Evolutionary conservation across 1,140 invertebrate species (phyloP).

Genomic region (Orchesella cincta): DNA sequence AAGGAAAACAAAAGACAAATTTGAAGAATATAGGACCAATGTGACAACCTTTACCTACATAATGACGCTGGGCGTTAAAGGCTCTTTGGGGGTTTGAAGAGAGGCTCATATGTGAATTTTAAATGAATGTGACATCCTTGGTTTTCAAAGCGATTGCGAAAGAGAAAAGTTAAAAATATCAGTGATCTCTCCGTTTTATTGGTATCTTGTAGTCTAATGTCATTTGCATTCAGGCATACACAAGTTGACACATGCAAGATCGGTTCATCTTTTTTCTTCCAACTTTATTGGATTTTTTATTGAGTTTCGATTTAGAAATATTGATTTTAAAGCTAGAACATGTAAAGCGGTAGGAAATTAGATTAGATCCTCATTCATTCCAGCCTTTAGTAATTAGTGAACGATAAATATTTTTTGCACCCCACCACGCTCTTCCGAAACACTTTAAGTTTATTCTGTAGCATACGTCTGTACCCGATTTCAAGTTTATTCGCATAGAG

Average conservation of each 20-base stretch:
- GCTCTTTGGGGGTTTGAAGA: neutral
- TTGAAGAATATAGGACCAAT: constrained; percentile 3
- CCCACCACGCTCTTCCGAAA: neutral
- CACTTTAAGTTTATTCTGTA: neutral
- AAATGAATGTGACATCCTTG: neutral
- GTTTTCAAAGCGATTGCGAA: neutral
- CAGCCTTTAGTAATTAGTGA: too few species aligned
- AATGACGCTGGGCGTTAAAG: too few species aligned
- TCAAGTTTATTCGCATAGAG: too few species aligned
- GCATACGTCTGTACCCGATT: too few species aligned
- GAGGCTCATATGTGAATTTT: neutral
- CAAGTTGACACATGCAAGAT: too few species aligned
- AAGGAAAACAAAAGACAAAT: neutral
- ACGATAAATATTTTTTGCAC: neutral
- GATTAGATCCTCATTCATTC: too few species aligned
- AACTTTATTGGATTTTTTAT: too few species aligned
- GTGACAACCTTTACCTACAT: constrained; percentile 21
- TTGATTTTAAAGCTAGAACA: too few species aligned
- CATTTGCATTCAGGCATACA: neutral
- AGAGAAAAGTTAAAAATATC: neutral
- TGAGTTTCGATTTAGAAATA: too few species aligned
- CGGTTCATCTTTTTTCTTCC: too few species aligned
- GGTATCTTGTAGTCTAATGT: neutral
- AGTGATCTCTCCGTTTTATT: neutral
- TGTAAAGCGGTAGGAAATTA: too few species aligned